A percentile compares a stretch with the other conserved stretches of the same genome.
phyloP scores from a whole-genome alignment of 2,888 invertebrate genomes.

The Acanthococcus lagerstroemiae region DNA sequence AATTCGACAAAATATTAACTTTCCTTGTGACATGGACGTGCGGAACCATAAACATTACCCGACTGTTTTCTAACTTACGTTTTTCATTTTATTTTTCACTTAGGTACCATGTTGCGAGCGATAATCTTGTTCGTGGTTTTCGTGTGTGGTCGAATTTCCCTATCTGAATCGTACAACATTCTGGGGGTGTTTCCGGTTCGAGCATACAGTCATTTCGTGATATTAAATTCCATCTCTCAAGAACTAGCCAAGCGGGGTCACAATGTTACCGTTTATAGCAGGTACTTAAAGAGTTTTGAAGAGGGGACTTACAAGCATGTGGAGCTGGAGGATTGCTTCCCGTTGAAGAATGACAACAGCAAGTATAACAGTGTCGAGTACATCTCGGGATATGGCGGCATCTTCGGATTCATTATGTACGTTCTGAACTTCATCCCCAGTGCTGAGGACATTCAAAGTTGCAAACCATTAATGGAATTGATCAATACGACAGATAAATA shows the following conservation, averaged over 20 bases:
- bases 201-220: constrained; percentile 16
- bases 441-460: neutral
- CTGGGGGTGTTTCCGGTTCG: constrained; percentile 24
- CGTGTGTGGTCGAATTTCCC: neutral
- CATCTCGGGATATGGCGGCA: constrained; percentile 2
- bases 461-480: neutral
- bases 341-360: constrained; percentile 5
- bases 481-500: constrained; percentile 41
- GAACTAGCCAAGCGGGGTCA: constrained; percentile 21
- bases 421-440: constrained; percentile 10
- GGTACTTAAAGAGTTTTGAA: neutral
- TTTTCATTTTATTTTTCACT: too few relatives aligned
- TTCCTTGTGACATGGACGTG: too few relatives aligned
- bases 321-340: constrained; percentile 5
- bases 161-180: constrained; percentile 5
- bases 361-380: constrained; percentile 18
- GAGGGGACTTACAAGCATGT: constrained; percentile 1
- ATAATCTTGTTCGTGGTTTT: too few relatives aligned
- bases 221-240: constrained; percentile 17
- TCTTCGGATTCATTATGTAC: constrained; percentile 2
- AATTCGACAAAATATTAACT: too few relatives aligned
- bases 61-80: too few relatives aligned
- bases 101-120: too few relatives aligned
- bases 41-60: too few relatives aligned
- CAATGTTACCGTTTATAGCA: constrained; percentile 20